Base-by-base conservation (phyloP, 2,113 vertebrate genomes). In the Muscicapa adusta region DNA sequence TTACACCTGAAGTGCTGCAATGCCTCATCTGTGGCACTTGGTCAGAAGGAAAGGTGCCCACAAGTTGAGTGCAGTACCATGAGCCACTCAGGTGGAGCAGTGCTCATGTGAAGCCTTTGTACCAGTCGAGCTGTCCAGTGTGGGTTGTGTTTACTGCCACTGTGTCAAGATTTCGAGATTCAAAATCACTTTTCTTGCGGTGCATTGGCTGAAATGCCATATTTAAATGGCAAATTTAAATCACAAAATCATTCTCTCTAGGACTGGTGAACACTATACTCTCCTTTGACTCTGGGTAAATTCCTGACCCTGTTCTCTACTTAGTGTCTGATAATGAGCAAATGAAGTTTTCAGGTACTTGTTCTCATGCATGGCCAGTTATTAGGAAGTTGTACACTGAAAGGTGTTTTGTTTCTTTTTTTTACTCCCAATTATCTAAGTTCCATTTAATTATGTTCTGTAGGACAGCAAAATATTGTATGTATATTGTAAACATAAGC, bases 121-220 rank as follows among this genome's bases (percentile, higher is more conserved):
- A 72, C 57, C 36, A 12, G 14, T 73, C 0, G 2, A 65, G 74
- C 16, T 63, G 5, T 61, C 0, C 6, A 51, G 7, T 1, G 0
- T 22, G 47, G 20, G 8, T 38, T 66, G 7, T 65, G 17, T 88
- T 95, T 87, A 54, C 38, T 51, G 57, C 26, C 18, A 13, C 28
- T 57, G 10, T 85, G 25, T 11, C 78, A 20, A 73, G 53, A 57
- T 68, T 56, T 83, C 17, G 45, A 73, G 26, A 73, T 53, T 50
- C 47, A 86, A 91, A 92, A 85, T 45, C 5, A 13, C 29, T 76
- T 76, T 72, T 83, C 36, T 85, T 1, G 0, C 7, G 2, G 3
- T 72, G 24, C 14, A 15, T 80, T 92, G 12, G 10, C 10, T 6
- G 2, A 26, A 73, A 29, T 29, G 0, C 0, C 36, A 33, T 58